A percentile compares a stretch with the other conserved stretches of the same genome.
phyloP scores from a whole-genome alignment of 2,113 vertebrate species.

The Cichladusa arquata region DNA sequence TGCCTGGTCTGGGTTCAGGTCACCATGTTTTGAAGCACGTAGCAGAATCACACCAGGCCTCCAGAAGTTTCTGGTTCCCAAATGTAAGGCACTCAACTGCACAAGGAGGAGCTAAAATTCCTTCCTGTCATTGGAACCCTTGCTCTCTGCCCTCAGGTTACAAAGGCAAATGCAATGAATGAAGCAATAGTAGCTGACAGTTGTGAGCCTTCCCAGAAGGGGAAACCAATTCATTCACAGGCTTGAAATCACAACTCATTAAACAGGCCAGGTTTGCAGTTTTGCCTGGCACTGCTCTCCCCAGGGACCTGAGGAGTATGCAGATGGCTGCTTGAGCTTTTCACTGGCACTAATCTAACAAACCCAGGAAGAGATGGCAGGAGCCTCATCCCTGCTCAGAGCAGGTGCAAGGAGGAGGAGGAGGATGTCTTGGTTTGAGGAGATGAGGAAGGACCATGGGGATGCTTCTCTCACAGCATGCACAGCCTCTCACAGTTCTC shows the following conservation, averaged over 20 bases:
- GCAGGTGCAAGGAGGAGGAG: constrained; percentile 3
- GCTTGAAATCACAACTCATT: constrained; percentile 21
- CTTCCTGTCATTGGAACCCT: background rate
- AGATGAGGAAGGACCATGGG: background rate
- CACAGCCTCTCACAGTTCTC: background rate
- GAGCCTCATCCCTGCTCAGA: background rate
- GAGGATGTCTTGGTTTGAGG: background rate
- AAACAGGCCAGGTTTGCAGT: background rate
- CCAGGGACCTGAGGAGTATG: background rate
- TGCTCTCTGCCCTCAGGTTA: background rate
- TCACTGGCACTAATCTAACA: background rate
- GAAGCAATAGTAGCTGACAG: background rate
- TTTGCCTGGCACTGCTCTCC: background rate
- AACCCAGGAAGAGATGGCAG: background rate
- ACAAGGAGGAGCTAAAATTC: background rate
- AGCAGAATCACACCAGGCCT: background rate
- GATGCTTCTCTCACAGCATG: background rate
- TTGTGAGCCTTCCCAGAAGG: background rate
- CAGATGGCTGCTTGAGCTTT: background rate
- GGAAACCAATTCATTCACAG: background rate
- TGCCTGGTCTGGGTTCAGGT: background rate
- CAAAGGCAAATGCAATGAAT: constrained; percentile 18
- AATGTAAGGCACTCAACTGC: background rate
- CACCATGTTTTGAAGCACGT: rapidly evolving
- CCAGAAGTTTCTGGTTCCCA: background rate